Evolutionary conservation across 2,888 invertebrate genomes (phyloP).

Genomic region (Napeogenes sylphis): DNA sequence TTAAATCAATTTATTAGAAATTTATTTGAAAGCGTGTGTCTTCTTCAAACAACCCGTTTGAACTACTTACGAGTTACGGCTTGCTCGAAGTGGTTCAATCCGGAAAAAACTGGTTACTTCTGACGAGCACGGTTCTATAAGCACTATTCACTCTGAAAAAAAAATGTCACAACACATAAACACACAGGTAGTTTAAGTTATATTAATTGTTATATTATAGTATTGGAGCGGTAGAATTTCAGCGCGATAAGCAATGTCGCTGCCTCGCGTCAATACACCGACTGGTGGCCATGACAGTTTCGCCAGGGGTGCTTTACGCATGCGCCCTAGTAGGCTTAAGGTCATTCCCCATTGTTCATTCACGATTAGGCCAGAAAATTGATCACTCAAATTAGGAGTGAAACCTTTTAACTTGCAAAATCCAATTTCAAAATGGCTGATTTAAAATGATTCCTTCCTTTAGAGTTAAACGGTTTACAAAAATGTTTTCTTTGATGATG

Average conservation of each 20-base stretch:
- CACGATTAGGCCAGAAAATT: slow-evolving; percentile 44
- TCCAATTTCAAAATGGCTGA: slow-evolving; percentile 36
- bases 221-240: slow-evolving; percentile 12
- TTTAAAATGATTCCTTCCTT: slow-evolving; percentile 28
- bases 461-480: slow-evolving; percentile 11
- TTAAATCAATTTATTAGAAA: no score
- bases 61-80: slow-evolving; percentile 65
- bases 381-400: slow-evolving; percentile 45
- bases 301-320: slow-evolving; percentile 59
- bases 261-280: slow-evolving; percentile 63
- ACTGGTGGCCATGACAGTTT: slow-evolving; percentile 72
- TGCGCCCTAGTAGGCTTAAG: slow-evolving; percentile 57
- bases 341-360: slow-evolving; percentile 67
- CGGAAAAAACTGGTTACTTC: slow-evolving; percentile 51
- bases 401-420: slow-evolving; percentile 45
- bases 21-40: slow-evolving; percentile 18
- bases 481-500: slow-evolving; percentile 2
- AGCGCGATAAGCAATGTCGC: slow-evolving; percentile 38
- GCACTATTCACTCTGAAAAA: slow-evolving; percentile 23
- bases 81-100: slow-evolving; percentile 43
- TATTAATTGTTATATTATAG: slow-evolving; percentile 15
- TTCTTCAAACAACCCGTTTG: slow-evolving; percentile 32
- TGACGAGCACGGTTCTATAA: slow-evolving; percentile 18
- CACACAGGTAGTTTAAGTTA: slow-evolving; percentile 18
- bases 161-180: slow-evolving; percentile 36